phyloP scores from a whole-genome alignment of 2,113 vertebrate species.

The Piliocolobus tephrosceles region DNA sequence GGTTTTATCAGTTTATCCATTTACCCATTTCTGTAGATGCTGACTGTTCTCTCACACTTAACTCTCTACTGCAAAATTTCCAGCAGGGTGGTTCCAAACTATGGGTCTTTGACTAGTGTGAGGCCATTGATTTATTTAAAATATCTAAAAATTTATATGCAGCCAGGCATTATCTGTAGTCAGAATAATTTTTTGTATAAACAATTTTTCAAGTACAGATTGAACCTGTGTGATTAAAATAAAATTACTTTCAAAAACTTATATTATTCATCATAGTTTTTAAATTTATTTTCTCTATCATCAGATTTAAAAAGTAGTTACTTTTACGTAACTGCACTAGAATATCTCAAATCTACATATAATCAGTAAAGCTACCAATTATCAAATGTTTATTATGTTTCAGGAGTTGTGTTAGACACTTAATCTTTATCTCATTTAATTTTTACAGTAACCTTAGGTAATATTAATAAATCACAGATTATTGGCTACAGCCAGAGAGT shows the following conservation, averaged over 20 bases:
- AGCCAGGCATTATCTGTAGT: not conserved
- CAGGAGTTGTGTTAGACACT: not conserved
- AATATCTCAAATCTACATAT: not conserved
- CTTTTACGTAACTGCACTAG: not conserved
- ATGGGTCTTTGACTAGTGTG: not conserved
- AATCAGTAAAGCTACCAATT: not conserved
- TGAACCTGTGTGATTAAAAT: not conserved
- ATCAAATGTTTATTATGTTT: not conserved
- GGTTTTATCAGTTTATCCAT: not conserved
- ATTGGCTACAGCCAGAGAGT: not conserved
- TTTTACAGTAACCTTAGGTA: not conserved
- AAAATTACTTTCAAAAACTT: not conserved
- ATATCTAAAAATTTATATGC: not conserved
- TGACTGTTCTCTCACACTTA: not conserved
- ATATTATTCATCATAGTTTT: not conserved
- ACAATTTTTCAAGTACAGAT: constrained; percentile 1
- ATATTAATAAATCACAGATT: constrained; percentile 24
- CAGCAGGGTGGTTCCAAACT: not conserved
- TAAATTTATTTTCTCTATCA: not conserved
- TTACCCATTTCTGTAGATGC: not conserved
- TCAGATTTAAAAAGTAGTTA: constrained; percentile 3
- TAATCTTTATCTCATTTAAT: constrained; percentile 23
- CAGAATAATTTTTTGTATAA: not conserved
- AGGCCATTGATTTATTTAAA: constrained; percentile 4
- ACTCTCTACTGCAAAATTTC: not conserved